Conservation (phyloP, 2,113 vertebrate species). For the Machaerirhynchus nigripectus region DNA sequence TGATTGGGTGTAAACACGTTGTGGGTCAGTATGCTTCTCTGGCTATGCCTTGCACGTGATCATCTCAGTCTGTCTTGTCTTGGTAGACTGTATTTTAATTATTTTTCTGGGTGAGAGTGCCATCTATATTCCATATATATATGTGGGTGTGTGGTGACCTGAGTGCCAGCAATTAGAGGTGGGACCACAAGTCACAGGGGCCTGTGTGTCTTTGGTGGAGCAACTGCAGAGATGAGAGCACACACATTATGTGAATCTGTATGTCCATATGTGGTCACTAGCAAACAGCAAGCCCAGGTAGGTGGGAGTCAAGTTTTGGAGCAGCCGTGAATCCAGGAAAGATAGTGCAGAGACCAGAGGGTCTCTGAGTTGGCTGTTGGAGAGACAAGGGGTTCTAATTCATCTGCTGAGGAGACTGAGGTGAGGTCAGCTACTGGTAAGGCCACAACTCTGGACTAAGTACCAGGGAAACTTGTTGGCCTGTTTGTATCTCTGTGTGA, state of each 20-base stretch:
- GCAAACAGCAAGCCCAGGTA: neutral
- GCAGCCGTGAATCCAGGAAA: neutral
- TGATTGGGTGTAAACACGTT: neutral
- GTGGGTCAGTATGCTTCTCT: neutral
- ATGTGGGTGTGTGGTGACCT: neutral
- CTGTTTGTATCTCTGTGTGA: neutral
- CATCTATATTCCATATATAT: neutral
- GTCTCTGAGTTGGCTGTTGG: neutral
- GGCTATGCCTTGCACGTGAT: neutral
- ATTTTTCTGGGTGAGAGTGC: neutral
- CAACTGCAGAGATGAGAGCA: neutral
- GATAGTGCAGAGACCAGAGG: neutral
- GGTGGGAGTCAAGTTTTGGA: neutral
- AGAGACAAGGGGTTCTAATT: neutral
- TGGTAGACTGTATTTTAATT: neutral
- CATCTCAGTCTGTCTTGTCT: neutral
- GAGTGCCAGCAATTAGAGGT: neutral
- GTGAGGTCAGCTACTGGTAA: neutral
- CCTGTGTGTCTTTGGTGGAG: neutral
- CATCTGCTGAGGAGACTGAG: neutral
- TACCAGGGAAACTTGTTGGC: neutral
- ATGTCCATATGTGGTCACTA: neutral
- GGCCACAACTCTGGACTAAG: neutral
- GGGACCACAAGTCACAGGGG: neutral
- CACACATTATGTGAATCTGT: neutral